Base-by-base conservation (phyloP, 2,888 invertebrate species). In the Trichogramma dendrolimi region DNA sequence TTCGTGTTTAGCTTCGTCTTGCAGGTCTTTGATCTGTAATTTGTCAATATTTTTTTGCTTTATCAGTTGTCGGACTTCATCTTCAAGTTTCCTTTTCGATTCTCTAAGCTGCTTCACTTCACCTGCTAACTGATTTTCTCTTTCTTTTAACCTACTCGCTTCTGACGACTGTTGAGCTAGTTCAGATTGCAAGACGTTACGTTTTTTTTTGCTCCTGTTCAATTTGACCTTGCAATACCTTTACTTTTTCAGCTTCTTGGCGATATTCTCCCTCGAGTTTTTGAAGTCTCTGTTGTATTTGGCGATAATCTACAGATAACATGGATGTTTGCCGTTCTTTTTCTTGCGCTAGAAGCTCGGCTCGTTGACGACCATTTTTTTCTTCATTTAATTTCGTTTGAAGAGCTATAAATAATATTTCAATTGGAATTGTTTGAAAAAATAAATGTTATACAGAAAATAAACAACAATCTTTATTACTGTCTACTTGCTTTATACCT, bases 291-390 rank as follows among this genome's bases (percentile, higher is more conserved):
- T 94, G 91, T 75, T 94, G 93, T 73, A 95, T 90, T 81, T 96
- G 96, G n/a, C 94, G 84, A 78, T 95, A 92, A 80, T 97, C 97
- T 3, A 97, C 94, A 27, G 91, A 91, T 43, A 96, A 83, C 91
- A 96, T 96, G 8, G 93, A 95, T 77, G 95, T 91, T 80, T 95
- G 94, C 0, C 96, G 85, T 77, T 97, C 96, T 73, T 93, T 92
- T 78, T 96, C 95, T 80, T 97, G 93, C 11, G 89, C 89, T 64
- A 87, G 86, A 53, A 91, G 84, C 77, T 97, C 96, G 0, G 93
- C 89, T 70, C 91, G 89, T 76, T 94, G 93, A 55, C 95, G 84
- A 4, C 90, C 88, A 58, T 85, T 85, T 77, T 94, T 94, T 80
- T 97, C 96, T 77, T 94, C 94, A 72, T 91, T 94, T 64, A 96